These are phyloP conservation scores for Pica pica DNA, from an alignment of 2,113 vertebrate genomes.

Conservation along the genomic window DNA sequence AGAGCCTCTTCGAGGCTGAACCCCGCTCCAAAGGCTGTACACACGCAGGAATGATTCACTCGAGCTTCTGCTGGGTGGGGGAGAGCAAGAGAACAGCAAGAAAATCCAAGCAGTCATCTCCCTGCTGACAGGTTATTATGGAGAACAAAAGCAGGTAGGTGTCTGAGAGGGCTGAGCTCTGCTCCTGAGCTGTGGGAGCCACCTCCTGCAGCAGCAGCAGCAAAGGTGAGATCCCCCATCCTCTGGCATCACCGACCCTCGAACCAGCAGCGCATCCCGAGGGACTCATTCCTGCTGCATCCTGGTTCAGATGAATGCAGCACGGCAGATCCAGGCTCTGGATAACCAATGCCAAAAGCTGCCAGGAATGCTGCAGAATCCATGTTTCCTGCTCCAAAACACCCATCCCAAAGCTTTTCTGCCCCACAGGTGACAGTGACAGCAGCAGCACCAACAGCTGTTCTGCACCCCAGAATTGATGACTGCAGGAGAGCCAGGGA, in stretches of 20 bases:
- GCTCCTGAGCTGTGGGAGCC: neutral
- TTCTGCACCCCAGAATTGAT: neutral
- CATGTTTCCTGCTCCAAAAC: neutral
- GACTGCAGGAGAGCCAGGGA: neutral
- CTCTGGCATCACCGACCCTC: neutral
- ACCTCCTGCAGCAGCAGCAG: neutral
- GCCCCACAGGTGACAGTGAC: neutral
- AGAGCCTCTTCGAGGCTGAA: neutral
- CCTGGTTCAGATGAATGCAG: neutral
- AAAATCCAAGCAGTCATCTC: neutral
- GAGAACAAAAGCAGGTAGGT: neutral
- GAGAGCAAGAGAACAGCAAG: neutral
- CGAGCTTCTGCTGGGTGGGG: neutral
- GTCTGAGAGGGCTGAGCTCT: neutral
- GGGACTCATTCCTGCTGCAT: neutral
- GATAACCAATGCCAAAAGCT: neutral
- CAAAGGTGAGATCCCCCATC: neutral
- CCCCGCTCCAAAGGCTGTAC: neutral
- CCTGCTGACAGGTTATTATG: neutral
- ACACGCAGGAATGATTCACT: neutral
- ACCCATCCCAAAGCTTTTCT: neutral
- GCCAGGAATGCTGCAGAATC: neutral
- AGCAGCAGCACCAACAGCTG: neutral
- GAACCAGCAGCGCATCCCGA: fast-evolving
- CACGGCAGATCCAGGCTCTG: neutral